Evolutionary conservation across 1,140 invertebrate genomes (phyloP).

Genomic region (Tachypleus tridentatus): DNA sequence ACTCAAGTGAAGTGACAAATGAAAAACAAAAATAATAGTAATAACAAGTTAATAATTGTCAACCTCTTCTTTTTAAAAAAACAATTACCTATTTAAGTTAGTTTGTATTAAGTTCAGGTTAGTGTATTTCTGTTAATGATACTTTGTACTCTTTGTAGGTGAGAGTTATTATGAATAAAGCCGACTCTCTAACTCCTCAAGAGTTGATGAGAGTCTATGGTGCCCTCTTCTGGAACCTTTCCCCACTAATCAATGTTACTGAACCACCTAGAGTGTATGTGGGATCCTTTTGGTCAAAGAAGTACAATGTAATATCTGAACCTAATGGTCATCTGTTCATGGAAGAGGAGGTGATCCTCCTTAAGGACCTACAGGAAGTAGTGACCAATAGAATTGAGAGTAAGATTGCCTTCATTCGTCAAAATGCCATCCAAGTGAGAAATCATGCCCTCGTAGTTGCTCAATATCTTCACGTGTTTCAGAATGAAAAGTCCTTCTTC

Average conservation of each 20-base stretch:
- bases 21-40: too few species aligned
- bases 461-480: constrained; percentile 82
- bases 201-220: constrained; percentile 97
- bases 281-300: constrained; percentile 76
- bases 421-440: constrained; percentile 84
- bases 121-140: too few species aligned
- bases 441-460: constrained; percentile 95
- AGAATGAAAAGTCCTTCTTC: constrained; percentile 86
- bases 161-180: constrained; percentile 94
- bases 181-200: constrained; percentile 97
- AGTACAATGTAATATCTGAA: constrained; percentile 28
- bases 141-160: constrained; percentile 37
- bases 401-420: constrained; percentile 79
- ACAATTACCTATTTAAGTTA: too few species aligned
- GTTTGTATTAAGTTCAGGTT: too few species aligned
- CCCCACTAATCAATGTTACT: constrained; percentile 78
- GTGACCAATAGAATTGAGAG: constrained; percentile 81
- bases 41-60: too few species aligned
- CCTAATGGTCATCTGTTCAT: constrained; percentile 21
- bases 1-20: too few species aligned
- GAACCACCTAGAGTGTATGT: constrained; percentile 75
- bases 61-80: too few species aligned
- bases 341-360: constrained; percentile 65
- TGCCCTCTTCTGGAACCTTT: constrained; percentile 97
- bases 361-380: constrained; percentile 67